A percentile compares a stretch with the other conserved stretches of the same genome.
Conservation (phyloP, 2,113 vertebrate genomes). For the Neodontobutis hainanensis region DNA sequence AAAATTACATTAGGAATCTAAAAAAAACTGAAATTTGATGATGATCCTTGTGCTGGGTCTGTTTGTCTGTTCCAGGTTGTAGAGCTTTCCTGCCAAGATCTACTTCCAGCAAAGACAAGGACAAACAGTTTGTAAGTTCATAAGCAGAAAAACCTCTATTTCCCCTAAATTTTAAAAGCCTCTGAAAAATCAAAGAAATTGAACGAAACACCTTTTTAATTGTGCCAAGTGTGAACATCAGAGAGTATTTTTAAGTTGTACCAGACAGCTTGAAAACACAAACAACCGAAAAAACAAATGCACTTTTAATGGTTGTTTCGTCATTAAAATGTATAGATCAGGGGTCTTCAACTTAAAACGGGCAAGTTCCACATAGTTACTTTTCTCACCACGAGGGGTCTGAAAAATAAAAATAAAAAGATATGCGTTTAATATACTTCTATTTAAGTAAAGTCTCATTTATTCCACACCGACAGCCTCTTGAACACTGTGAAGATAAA, state of each 20-base stretch:
- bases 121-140: conserved; percentile 68
- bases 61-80: conserved; percentile 52
- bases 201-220: not conserved
- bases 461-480: no score
- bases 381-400: no score
- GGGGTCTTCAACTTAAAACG: no score
- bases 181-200: not conserved
- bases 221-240: not conserved
- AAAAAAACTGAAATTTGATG: conserved; percentile 1
- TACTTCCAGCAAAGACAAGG: conserved; percentile 66
- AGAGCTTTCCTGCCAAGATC: conserved; percentile 38
- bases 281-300: not conserved
- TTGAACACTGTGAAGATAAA: no score
- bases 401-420: no score
- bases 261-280: not conserved
- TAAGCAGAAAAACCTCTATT: not conserved
- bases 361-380: no score
- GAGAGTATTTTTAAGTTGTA: not conserved
- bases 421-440: no score
- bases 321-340: no score
- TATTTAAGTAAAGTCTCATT: no score
- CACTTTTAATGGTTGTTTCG: no score
- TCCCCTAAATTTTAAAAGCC: not conserved
- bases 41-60: conserved; percentile 26
- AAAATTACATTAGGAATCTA: not conserved